Evolutionary conservation across 2,888 invertebrate genomes (phyloP), one percentile per base, ranked within the genome.

Genomic region (Epinotia nisella): DNA sequence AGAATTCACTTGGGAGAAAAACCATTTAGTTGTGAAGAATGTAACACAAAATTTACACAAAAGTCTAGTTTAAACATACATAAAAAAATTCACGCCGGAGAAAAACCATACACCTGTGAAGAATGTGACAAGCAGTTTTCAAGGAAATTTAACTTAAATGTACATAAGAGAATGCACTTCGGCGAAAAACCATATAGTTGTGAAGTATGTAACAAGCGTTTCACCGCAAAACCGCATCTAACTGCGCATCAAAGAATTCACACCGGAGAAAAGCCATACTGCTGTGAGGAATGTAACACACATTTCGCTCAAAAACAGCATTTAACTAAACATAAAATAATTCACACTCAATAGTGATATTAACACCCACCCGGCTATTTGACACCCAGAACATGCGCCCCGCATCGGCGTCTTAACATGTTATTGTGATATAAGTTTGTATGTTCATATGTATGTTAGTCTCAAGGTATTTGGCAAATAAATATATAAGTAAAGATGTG

Each of bases 1-100:
- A 19, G 15, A 5, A 1, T 41, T 13, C 41, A 61, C 21, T 21
- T 0, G 0, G 41, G 61, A 9, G 41, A 41, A 0, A n/a, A n/a
- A n/a, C n/a, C n/a, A n/a, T n/a, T n/a, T n/a, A n/a, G n/a, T n/a
- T 61, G 61, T 45, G 41, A 45, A 17, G 13, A 17, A 29, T 64
- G 64, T 35, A 21, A 51, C 0, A 51, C 17, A 2, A 0, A 35
- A 17, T 64, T 64, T n/a, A 17, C 9, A 5, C 29, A 2, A 2
- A 35, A 51, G 19, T 0, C 1, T 17, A 2, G 19, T 49, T 64
- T 51, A 29, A 11, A 19, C 13, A 0, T 1, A 29, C 64, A 64
- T 15, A 35, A 51, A 29, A 7, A 1, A 17, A 51, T n/a, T 10
- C 64, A 64, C 29, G 35, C 17, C 2, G 51, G 51, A 35, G 29